Base-by-base conservation (phyloP, 2,888 invertebrate genomes). In the Cephonodes hylas region DNA sequence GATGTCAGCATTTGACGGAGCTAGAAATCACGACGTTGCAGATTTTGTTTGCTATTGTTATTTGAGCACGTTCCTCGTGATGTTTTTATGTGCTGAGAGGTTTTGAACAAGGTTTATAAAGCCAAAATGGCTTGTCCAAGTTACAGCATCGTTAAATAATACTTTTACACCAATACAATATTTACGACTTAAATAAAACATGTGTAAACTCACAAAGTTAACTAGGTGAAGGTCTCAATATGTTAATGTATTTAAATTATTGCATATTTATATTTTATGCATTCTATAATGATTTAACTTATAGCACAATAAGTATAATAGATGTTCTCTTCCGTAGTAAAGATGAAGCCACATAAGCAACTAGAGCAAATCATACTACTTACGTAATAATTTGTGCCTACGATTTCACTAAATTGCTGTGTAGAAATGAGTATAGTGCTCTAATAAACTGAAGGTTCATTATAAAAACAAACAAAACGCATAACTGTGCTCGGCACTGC, bases 391-490 rank as follows among this genome's bases (percentile, higher is more conserved):
- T 31, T 3, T 13, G 38, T 5, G 10, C 20, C 6, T 25, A 27
- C 1, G 38, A 20, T 48, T 60, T 53, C 31, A 18, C 23, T 23
- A 38, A 42, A 53, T 27, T 34, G 34, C 25, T 48, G 38, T 38
- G 42, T 53, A 27, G 48, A 60, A 60, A 42, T 48, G 48, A 34
- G 60, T 48, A 38, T 25, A 48, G 42, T 53, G 18, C 23, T 38
- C 22, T 60, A 60, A 60, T n/a, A 70, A 69, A 68, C 64, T 66
- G 69, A 72, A 72, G 73, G 67, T 67, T 79, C 65, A 85, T 88
- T 85, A 83, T 72, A 78, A 83, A 87, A 87, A 84, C 85, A 88
- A 88, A 88, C 82, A 85, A 83, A 75, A 77, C 67, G 64, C 60
- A 61, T 59, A 42, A 75, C 65, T 79, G 81, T 73, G 77, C 81